Percentiles rank a stretch among this genome's conserved stretches.
Evolutionary conservation across 2,113 vertebrate genomes (phyloP).

Genomic region (Cettia cetti): DNA sequence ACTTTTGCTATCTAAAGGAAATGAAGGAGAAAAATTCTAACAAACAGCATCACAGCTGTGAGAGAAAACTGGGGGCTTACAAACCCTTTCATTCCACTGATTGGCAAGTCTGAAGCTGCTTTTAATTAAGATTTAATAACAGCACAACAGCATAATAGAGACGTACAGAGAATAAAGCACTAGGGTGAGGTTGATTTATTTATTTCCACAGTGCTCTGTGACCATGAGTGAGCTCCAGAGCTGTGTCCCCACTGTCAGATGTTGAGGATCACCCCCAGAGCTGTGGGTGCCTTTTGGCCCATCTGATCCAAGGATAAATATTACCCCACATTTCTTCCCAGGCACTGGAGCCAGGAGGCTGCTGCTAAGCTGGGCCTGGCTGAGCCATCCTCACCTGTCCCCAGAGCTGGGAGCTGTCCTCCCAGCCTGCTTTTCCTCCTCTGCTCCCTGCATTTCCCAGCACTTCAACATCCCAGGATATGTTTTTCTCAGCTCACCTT

Average conservation of each 20-base stretch:
- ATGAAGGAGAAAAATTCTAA: not conserved
- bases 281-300: not conserved
- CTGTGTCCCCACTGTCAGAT: not conserved
- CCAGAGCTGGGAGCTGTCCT: not conserved
- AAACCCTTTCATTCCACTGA: not conserved
- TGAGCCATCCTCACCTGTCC: not conserved
- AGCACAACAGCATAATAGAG: not conserved
- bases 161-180: not conserved
- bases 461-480: not conserved
- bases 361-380: not conserved
- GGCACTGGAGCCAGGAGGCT: not conserved
- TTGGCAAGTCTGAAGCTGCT: not conserved
- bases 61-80: not conserved
- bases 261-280: not conserved
- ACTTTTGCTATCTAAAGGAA: not conserved
- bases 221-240: not conserved
- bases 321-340: not conserved
- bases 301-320: not conserved
- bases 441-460: not conserved
- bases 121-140: slow-evolving; percentile 36
- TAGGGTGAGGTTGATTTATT: not conserved
- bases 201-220: not conserved
- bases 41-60: not conserved
- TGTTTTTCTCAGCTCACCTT: not conserved
- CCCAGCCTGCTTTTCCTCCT: not conserved